Evolutionary conservation across 2,888 invertebrate genomes (phyloP), one percentile per base, ranked within the genome.

Genomic region (Rhamphomyia laevipes): DNA sequence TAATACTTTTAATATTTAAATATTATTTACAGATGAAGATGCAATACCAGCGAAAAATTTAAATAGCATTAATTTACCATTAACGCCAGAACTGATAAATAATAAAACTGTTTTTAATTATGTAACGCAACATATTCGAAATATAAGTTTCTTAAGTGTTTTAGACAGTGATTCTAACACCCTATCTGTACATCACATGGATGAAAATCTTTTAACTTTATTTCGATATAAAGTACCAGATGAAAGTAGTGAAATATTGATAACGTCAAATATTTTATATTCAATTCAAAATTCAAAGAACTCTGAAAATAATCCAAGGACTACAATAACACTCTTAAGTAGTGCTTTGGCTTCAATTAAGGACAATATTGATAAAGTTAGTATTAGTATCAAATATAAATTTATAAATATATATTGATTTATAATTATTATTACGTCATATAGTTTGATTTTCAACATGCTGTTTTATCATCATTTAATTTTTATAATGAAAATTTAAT

Each of bases 191-290:
- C 82, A 83, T 63, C 78, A 77, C 58, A 77, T 80, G 55, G 78
- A 80, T 61, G 73, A 82, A 45, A 80, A 79, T 58, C 72, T 79
- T 49, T 77, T 78, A 52, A 83, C 84, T 12, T 66, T 83, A 50
- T 81, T 78, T 65, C 74, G 82, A 44, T 82, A 85, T 64, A 82
- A 81, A 68, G 71, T 86, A 57, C 80, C 82, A 40, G 71, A 75
- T 37, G 74, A 76, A 48, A 78, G 78, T 59, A 71, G 74, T 57
- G 75, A 77, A 55, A 71, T 84, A 58, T 66, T 84, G 51, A 73
- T 85, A 46, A 81, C 84, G 27, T 82, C 82, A 61, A 76, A 77
- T 59, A 72, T 86, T 53, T 77, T 85, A 58, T 84, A 81, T 61
- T 73, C 78, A 18, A 65, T 68, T 56, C 68, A 70, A n/a, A 7